Evolutionary conservation across 2,888 invertebrate species (phyloP).

Genomic region (Pristionchus entomophagus): DNA sequence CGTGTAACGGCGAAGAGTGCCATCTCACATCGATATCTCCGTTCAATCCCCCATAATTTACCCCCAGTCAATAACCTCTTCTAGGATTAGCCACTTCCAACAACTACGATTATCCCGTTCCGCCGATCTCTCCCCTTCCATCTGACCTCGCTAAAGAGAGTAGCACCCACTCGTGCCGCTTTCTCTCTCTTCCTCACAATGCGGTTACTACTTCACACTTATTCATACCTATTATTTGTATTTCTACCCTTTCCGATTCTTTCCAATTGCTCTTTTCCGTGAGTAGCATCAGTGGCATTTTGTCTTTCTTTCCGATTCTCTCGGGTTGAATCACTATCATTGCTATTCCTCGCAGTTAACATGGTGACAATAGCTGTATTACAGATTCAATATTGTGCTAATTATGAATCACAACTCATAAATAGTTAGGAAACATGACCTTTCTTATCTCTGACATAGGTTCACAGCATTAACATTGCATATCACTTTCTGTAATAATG

Average conservation of each 20-base stretch:
- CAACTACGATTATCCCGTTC: background rate
- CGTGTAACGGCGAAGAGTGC: constrained; percentile 69
- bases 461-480: background rate
- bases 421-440: background rate
- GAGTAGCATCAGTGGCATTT: constrained; percentile 5
- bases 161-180: background rate
- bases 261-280: background rate
- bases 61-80: constrained; percentile 8
- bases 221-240: too few relatives aligned
- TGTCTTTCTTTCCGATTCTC: background rate
- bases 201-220: constrained; percentile 20
- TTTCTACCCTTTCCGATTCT: background rate
- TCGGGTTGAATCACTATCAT: constrained; percentile 5
- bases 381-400: background rate
- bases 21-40: constrained; percentile 62
- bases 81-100: background rate
- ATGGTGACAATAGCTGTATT: background rate
- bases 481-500: background rate
- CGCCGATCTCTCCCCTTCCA: constrained; percentile 4
- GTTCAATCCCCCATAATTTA: constrained; percentile 24
- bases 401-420: background rate
- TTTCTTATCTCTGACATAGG: background rate
- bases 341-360: background rate
- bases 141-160: constrained; percentile 17
- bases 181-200: constrained; percentile 5